Conservation (phyloP, 92 coral and sea anemone species). For the Siderastrea radians region DNA sequence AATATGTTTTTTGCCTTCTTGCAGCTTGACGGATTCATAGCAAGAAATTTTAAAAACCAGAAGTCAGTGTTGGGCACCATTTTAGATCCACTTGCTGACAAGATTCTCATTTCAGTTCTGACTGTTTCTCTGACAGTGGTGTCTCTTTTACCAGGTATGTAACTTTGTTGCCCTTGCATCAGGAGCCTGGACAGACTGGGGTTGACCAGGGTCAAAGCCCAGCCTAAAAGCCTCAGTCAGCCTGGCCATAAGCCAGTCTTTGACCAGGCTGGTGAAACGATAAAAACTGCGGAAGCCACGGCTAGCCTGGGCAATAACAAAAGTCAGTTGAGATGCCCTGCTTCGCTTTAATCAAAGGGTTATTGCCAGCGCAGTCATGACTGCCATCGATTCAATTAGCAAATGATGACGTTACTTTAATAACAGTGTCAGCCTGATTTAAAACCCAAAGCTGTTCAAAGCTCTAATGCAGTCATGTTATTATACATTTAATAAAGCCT, state of each 20-base stretch:
- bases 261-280: neutral
- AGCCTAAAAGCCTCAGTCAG: neutral
- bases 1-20: neutral
- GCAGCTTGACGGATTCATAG: conserved; percentile 97
- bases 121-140: conserved; percentile 85
- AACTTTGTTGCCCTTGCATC: neutral
- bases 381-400: too few relatives aligned
- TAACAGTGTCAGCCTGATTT: too few relatives aligned
- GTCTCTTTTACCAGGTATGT: conserved; percentile 88
- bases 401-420: too few relatives aligned
- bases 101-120: conserved; percentile 85
- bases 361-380: too few relatives aligned
- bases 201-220: neutral
- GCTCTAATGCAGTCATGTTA: too few relatives aligned
- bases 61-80: conserved; percentile 95
- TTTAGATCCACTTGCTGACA: conserved; percentile 97
- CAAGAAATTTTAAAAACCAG: conserved; percentile 96
- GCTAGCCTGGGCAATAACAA: too few relatives aligned
- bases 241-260: neutral
- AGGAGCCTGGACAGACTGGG: neutral
- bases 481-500: too few relatives aligned
- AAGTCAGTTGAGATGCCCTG: too few relatives aligned
- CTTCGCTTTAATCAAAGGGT: too few relatives aligned
- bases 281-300: too few relatives aligned
- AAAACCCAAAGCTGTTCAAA: too few relatives aligned